Percentiles rank a stretch among this genome's conserved stretches.
phyloP scores from a whole-genome alignment of 1,140 invertebrate species.

The Ips nitidus region DNA sequence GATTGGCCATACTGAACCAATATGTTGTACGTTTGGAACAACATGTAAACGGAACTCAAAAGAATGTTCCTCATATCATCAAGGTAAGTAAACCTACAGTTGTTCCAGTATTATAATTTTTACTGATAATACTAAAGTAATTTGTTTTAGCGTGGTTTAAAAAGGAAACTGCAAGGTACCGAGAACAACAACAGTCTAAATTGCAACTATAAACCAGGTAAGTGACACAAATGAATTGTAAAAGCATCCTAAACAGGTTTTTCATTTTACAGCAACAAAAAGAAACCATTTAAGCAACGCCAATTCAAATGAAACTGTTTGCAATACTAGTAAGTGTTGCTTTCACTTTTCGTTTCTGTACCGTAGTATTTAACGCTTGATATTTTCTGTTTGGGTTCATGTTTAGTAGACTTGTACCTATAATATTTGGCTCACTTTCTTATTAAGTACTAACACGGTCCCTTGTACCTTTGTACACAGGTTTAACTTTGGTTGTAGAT shows the following conservation, averaged over 20 bases:
- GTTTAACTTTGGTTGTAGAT: constrained; percentile 38
- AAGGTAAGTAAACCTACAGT: constrained; percentile 14
- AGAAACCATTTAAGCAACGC: neutral
- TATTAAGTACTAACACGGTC: constrained; percentile 16
- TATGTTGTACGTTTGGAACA: constrained; percentile 8
- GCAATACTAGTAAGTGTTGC: constrained; percentile 19
- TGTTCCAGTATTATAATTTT: neutral
- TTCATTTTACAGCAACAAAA: constrained; percentile 1
- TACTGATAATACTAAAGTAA: neutral
- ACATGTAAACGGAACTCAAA: constrained; percentile 5
- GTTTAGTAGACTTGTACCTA: too few relatives aligned
- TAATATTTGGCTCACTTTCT: neutral
- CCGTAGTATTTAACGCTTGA: neutral
- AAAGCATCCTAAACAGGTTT: neutral
- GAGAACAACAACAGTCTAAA: constrained; percentile 17
- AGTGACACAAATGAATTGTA: neutral
- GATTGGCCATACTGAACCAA: constrained; percentile 8
- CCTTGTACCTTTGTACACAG: constrained; percentile 30
- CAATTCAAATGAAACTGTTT: constrained; percentile 1
- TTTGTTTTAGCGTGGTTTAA: constrained; percentile 14
- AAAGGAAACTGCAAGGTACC: constrained; percentile 10
- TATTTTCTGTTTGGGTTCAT: too few relatives aligned
- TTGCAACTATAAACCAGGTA: constrained; percentile 14
- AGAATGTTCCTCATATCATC: constrained; percentile 20
- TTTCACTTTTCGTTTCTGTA: neutral